Base-by-base conservation (phyloP, 2,888 invertebrate genomes). In the Oxycera nigricornis region DNA sequence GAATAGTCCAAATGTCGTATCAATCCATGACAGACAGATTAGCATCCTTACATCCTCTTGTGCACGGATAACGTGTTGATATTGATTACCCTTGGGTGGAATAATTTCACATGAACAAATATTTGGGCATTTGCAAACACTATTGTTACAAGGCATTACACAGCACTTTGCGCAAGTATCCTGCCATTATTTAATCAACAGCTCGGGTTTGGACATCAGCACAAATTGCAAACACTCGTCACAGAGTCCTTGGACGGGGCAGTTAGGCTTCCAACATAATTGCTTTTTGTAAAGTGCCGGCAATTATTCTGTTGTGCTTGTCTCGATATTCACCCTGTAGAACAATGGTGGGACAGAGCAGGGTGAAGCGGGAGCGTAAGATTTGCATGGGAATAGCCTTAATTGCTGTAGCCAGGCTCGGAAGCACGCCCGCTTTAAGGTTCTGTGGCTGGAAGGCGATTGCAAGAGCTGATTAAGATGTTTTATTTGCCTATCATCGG, bases 201-300 rank as follows among this genome's bases (percentile, higher is more conserved):
- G 30, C 59, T 59, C 30, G 30, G 17, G 59, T 31, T 2, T 26
- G 31, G 17, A 30, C 59, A 59, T 59, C 28, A 59, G 30, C 59
- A 30, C 30, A 30, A 59, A 59, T 28, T 30, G 59, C n/a, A n/a
- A n/a, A n/a, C n/a, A n/a, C n/a, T n/a, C n/a, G 22, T 24, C 50
- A 9, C 14, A 28, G 14, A 22, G 2, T 59, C 17, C 59, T 30
- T 30, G 59, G 14, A 59, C n/a, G 30, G 31, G 17, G 31, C 2
- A n/a, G 31, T 6, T 14, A 30, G 50, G 11, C 50, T 59, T 30
- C 31, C 31, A 2, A 59, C 55, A 55, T 55, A 55, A 59, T 30
- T 59, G 59, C 59, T 59, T 59, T 59, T 59, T 59, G n/a, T 59
- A 59, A 59, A 30, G 59, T 30, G 59, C 31, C 59, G 17, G 59